phyloP scores from a whole-genome alignment of 2,797 vertebrate species.

The Esox masquinongy region DNA sequence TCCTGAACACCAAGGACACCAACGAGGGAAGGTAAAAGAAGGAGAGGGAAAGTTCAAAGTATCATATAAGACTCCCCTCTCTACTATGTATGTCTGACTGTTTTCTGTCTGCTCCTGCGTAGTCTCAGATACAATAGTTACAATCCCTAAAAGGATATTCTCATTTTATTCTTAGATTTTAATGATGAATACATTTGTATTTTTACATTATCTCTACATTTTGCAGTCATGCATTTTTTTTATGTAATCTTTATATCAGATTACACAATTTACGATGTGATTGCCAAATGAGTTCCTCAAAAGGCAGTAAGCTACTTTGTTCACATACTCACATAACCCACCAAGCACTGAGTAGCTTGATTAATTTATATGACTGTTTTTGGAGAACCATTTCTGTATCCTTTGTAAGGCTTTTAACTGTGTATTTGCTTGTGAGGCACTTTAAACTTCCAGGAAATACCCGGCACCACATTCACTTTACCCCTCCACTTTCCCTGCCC shows the following conservation, averaged over 20 bases:
- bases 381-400: not conserved
- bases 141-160: no score
- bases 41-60: constrained; percentile 63
- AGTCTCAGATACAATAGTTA: not conserved
- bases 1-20: constrained; percentile 59
- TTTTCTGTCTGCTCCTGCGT: constrained; percentile 34
- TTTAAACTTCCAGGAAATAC: constrained; percentile 38
- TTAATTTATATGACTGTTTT: not conserved
- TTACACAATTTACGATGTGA: no score
- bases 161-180: no score
- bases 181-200: no score
- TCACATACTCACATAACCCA: not conserved
- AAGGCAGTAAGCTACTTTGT: not conserved
- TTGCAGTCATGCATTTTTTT: no score
- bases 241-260: no score
- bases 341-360: not conserved
- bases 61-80: constrained; percentile 53
- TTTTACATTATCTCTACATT: no score
- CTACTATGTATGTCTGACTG: constrained; percentile 62
- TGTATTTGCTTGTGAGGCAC: constrained; percentile 40
- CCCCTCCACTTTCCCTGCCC: constrained; percentile 31
- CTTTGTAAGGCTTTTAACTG: constrained; percentile 22
- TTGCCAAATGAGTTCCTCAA: no score
- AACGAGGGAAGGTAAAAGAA: constrained; percentile 67
- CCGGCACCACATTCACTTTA: constrained; percentile 17